phyloP scores from a whole-genome alignment of 1,140 invertebrate genomes.

The Drosophila murphyi region DNA sequence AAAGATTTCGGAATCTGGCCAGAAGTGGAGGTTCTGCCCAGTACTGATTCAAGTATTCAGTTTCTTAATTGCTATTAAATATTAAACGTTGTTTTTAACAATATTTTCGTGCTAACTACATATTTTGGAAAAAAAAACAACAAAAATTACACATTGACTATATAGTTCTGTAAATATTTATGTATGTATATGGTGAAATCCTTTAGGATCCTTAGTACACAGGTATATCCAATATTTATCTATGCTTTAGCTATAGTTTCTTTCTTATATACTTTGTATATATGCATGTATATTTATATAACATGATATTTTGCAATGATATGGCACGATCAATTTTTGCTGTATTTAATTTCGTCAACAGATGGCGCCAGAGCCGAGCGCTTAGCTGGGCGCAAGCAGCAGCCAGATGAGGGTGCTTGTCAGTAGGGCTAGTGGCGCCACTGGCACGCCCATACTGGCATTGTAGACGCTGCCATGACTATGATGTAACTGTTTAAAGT shows the following conservation, averaged over 20 bases:
- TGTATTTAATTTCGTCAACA: background rate
- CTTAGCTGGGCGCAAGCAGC: slow-evolving; percentile 62
- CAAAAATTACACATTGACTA: background rate
- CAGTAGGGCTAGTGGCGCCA: slow-evolving; percentile 25
- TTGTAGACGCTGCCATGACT: slow-evolving; percentile 26
- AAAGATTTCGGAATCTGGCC: no score
- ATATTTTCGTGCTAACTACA: slow-evolving; percentile 41
- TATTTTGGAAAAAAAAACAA: slow-evolving; percentile 13
- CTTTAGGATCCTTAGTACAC: slow-evolving; percentile 18
- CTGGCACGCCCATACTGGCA: slow-evolving; percentile 30
- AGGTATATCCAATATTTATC: slow-evolving; percentile 25
- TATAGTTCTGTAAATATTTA: background rate
- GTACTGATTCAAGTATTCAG: slow-evolving; percentile 5
- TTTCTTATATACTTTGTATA: slow-evolving; percentile 32
- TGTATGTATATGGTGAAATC: slow-evolving; percentile 11
- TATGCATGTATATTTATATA: slow-evolving; percentile 46
- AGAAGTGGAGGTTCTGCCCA: no score
- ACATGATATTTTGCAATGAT: slow-evolving; percentile 80
- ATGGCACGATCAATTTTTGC: slow-evolving; percentile 71
- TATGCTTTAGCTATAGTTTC: slow-evolving; percentile 23
- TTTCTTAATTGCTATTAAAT: slow-evolving; percentile 28
- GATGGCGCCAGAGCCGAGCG: slow-evolving; percentile 2
- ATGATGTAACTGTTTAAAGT: slow-evolving; percentile 45
- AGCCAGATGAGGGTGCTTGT: slow-evolving; percentile 36
- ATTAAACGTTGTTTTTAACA: slow-evolving; percentile 30